phyloP scores from a whole-genome alignment of 2,113 vertebrate genomes.

The Parus major region DNA sequence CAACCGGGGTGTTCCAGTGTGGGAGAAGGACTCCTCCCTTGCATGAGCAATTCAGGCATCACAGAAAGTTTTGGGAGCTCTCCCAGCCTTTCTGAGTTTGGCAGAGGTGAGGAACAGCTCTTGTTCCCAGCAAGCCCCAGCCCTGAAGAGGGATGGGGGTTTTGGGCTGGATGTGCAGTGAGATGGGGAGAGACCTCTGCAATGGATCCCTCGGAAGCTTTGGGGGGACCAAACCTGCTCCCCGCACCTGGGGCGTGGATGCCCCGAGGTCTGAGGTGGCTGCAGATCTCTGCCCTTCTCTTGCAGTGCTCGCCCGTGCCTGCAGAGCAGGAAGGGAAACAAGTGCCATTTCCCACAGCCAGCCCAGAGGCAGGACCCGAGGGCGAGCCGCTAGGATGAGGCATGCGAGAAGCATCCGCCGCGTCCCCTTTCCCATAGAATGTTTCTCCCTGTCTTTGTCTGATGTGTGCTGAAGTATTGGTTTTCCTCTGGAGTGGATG shows the following conservation, averaged over 20 bases:
- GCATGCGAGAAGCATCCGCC: slow-evolving; percentile 22
- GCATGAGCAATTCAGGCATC: not conserved
- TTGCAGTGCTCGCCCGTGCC: fast-evolving
- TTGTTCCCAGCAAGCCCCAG: not conserved
- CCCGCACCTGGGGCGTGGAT: fast-evolving
- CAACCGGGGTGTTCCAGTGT: not conserved
- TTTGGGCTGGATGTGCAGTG: not conserved
- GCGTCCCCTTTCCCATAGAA: slow-evolving; percentile 44
- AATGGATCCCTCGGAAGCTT: fast-evolving
- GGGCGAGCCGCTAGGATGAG: not conserved
- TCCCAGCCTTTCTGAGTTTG: not conserved
- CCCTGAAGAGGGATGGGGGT: not conserved
- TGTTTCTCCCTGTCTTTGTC: not conserved
- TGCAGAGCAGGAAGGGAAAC: not conserved
- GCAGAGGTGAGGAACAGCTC: not conserved
- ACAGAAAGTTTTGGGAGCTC: not conserved
- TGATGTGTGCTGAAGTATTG: not conserved
- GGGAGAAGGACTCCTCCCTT: slow-evolving; percentile 2
- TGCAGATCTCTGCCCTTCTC: not conserved
- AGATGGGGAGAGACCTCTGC: not conserved
- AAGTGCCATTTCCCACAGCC: slow-evolving; percentile 47
- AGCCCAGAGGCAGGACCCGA: not conserved
- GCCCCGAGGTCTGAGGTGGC: not conserved
- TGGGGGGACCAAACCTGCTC: not conserved
- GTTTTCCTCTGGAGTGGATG: slow-evolving; percentile 40